Conservation (phyloP, 2,888 invertebrate species). For the Geophilus truncorum region DNA sequence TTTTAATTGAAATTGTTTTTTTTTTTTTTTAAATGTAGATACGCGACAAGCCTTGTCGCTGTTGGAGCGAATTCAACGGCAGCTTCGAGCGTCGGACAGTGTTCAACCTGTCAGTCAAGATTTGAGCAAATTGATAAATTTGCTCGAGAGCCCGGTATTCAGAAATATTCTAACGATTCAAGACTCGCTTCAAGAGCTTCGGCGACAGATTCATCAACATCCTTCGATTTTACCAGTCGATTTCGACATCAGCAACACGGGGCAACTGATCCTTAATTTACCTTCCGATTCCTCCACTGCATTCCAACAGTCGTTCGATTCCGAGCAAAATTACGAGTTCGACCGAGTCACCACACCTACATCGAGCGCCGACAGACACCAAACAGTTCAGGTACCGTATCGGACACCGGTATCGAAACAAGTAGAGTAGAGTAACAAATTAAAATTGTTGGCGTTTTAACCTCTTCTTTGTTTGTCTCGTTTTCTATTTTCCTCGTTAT, state of each 20-base stretch:
- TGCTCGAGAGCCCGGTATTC: conserved; percentile 50
- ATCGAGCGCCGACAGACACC: conserved; percentile 16
- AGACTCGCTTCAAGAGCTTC: conserved; percentile 81
- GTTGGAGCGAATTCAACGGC: conserved; percentile 78
- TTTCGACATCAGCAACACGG: conserved; percentile 81
- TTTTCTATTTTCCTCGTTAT: too few relatives aligned
- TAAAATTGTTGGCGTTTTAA: background rate
- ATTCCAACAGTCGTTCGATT: conserved; percentile 38
- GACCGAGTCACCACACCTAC: conserved; percentile 37
- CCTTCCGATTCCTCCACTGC: conserved; percentile 38
- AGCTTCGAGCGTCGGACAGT: conserved; percentile 71
- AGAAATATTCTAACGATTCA: conserved; percentile 55
- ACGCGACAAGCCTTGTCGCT: conserved; percentile 84
- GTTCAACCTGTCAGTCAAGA: conserved; percentile 45
- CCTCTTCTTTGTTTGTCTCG: too few relatives aligned
- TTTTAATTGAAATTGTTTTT: background rate
- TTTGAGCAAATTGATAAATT: conserved; percentile 47
- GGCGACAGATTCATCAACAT: conserved; percentile 79
- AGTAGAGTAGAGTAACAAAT: too few relatives aligned
- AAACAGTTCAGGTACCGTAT: background rate
- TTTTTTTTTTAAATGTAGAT: conserved; percentile 53
- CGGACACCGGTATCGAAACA: too few relatives aligned
- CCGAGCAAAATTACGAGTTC: conserved; percentile 40
- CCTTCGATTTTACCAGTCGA: conserved; percentile 88
- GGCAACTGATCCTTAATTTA: conserved; percentile 61